Evolutionary conservation across 2,888 invertebrate genomes (phyloP).

Genomic region (Sarcophaga carnaria): DNA sequence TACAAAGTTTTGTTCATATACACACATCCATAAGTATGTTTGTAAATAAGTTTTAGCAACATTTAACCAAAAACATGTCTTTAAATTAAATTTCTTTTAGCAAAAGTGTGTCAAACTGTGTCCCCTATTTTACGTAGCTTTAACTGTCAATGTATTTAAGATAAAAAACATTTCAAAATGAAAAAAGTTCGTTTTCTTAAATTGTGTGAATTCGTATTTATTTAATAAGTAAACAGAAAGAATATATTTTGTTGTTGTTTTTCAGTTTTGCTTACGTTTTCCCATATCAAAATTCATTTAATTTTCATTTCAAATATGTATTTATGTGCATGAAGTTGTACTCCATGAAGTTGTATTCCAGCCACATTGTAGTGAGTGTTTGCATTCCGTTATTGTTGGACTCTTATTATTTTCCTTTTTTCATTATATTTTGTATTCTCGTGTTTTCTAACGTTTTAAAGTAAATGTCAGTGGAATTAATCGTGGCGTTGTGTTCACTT

Average conservation of each 20-base stretch:
- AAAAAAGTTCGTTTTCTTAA: too few species aligned
- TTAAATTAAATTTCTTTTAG: too few species aligned
- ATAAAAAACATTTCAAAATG: too few species aligned
- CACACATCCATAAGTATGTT: too few species aligned
- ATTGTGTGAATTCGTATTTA: not conserved
- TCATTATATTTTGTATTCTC: not conserved
- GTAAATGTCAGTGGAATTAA: constrained; percentile 31
- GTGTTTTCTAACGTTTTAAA: not conserved
- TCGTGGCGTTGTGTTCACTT: not conserved
- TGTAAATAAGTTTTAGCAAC: too few species aligned
- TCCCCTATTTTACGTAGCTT: too few species aligned
- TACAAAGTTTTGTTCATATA: too few species aligned
- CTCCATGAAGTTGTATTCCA: not conserved
- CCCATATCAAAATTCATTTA: constrained; percentile 1
- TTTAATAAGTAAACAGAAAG: not conserved
- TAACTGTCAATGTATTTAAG: too few species aligned
- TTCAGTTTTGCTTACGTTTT: not conserved
- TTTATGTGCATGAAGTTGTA: not conserved
- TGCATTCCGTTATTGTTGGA: not conserved
- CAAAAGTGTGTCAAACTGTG: too few species aligned
- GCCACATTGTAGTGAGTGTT: not conserved
- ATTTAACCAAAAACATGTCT: too few species aligned
- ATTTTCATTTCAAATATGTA: constrained; percentile 2
- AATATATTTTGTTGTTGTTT: not conserved
- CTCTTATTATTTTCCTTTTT: not conserved